A percentile compares a stretch with the other conserved stretches of the same genome.
Conservation (phyloP, 1,140 invertebrate species). For the Cecropterus lyciades region DNA sequence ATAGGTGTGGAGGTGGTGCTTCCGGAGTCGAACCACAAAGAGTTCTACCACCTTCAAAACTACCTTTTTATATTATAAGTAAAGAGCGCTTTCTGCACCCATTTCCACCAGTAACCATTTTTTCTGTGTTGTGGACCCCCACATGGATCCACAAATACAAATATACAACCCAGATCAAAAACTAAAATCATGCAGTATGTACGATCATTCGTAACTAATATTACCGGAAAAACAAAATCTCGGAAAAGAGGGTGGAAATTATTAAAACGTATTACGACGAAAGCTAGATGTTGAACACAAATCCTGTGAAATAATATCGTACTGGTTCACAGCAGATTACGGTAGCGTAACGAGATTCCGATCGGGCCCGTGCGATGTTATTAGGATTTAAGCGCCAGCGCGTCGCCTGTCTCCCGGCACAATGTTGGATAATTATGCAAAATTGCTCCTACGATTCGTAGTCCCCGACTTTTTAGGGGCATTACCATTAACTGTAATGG, state of each 20-base stretch:
- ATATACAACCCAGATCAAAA: too few species aligned
- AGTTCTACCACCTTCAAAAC: too few species aligned
- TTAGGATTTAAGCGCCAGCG: conserved; percentile 79
- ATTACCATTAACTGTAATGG: conserved; percentile 80
- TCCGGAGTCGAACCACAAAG: too few species aligned
- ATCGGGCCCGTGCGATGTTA: conserved; percentile 74
- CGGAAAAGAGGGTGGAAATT: conserved; percentile 3
- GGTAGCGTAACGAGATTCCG: conserved; percentile 78
- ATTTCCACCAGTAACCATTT: too few species aligned
- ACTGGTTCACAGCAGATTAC: conserved; percentile 74
- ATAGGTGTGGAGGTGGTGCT: too few species aligned
- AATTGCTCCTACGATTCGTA: conserved; percentile 80
- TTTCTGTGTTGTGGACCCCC: too few species aligned
- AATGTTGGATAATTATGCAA: conserved; percentile 82
- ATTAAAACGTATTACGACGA: conserved; percentile 12
- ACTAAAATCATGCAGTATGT: too few species aligned
- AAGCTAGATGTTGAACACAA: conserved; percentile 30
- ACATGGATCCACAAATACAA: too few species aligned
- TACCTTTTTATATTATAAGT: too few species aligned
- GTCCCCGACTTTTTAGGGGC: conserved; percentile 75
- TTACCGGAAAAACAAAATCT: neutral
- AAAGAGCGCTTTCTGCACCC: too few species aligned
- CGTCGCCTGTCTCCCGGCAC: conserved; percentile 69
- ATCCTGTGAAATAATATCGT: conserved; percentile 45
- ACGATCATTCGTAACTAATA: conserved; percentile 20